Conservation (phyloP, 2,797 vertebrate genomes). For the Pogonophryne albipinna region DNA sequence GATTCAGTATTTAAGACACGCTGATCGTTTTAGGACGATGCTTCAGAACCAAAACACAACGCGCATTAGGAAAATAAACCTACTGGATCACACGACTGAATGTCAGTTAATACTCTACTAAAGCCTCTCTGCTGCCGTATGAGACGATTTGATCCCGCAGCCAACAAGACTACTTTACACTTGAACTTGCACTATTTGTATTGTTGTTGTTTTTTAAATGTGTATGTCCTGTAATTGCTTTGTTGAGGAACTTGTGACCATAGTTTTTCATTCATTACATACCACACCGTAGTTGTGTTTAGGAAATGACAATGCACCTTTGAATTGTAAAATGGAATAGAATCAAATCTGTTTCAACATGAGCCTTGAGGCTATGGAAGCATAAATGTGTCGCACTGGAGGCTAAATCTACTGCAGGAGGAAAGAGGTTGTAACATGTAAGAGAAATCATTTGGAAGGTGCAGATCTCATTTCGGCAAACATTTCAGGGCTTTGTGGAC, state of each 20-base stretch:
- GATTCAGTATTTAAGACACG: conserved; percentile 24
- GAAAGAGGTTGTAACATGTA: neutral
- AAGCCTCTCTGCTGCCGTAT: neutral
- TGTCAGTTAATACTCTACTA: neutral
- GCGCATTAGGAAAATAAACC: conserved; percentile 21
- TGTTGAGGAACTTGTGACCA: too few species aligned
- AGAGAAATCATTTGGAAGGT: neutral
- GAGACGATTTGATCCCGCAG: too few species aligned
- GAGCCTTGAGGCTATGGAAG: neutral
- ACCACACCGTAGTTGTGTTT: too few species aligned
- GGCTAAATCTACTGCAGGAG: neutral
- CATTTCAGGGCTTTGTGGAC: too few species aligned
- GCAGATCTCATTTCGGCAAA: too few species aligned
- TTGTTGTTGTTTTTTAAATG: too few species aligned
- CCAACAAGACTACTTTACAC: too few species aligned
- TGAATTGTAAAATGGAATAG: too few species aligned
- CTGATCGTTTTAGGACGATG: conserved; percentile 8
- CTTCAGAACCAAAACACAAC: conserved; percentile 1
- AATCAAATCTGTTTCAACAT: neutral
- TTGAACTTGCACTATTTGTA: too few species aligned
- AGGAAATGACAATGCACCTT: too few species aligned
- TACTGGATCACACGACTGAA: conserved; percentile 3
- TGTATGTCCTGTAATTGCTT: too few species aligned
- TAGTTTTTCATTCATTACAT: too few species aligned
- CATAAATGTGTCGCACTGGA: neutral